These are phyloP conservation scores for Helicolenus hilgendorfi DNA, from an alignment of 2,797 vertebrate species.

Conservation along the genomic window DNA sequence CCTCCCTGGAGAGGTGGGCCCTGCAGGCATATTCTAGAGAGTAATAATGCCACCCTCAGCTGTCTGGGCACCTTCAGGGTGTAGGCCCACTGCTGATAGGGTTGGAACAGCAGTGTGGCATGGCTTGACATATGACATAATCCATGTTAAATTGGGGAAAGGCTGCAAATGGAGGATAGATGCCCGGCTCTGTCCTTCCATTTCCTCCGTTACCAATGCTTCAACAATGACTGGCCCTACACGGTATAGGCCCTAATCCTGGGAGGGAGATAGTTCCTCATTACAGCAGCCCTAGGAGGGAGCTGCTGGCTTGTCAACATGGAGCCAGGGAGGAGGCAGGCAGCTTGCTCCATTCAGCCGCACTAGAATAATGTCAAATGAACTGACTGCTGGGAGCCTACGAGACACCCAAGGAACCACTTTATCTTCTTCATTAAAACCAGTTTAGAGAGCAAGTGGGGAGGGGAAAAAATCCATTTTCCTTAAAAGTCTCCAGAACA, in stretches of 20 bases:
- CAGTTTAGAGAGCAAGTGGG: constrained; percentile 90
- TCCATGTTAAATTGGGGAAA: constrained; percentile 63
- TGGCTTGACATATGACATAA: constrained; percentile 81
- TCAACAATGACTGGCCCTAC: constrained; percentile 15
- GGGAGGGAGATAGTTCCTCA: constrained; percentile 71
- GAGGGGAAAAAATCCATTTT: constrained; percentile 93
- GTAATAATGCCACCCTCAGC: constrained; percentile 84
- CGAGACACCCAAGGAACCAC: constrained; percentile 93
- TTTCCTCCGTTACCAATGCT: constrained; percentile 43
- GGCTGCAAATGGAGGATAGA: constrained; percentile 48
- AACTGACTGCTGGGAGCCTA: constrained; percentile 94
- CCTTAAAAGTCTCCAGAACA: constrained; percentile 98
- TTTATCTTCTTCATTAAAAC: constrained; percentile 99
- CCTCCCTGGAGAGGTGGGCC: constrained; percentile 71
- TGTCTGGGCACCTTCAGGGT: constrained; percentile 77
- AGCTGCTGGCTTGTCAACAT: constrained; percentile 90
- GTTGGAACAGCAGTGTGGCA: constrained; percentile 50
- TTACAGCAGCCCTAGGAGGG: constrained; percentile 87
- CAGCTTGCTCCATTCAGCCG: constrained; percentile 67
- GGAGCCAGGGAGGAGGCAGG: constrained; percentile 57
- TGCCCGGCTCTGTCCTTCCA: constrained; percentile 30
- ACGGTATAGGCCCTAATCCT: constrained; percentile 35
- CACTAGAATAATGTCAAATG: constrained; percentile 94
- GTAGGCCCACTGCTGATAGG: constrained; percentile 62
- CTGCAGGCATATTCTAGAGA: constrained; percentile 75